Evolutionary conservation across 2,797 vertebrate species (phyloP), one percentile per base, ranked within the genome.

Genomic region (Galago senegalensis): DNA sequence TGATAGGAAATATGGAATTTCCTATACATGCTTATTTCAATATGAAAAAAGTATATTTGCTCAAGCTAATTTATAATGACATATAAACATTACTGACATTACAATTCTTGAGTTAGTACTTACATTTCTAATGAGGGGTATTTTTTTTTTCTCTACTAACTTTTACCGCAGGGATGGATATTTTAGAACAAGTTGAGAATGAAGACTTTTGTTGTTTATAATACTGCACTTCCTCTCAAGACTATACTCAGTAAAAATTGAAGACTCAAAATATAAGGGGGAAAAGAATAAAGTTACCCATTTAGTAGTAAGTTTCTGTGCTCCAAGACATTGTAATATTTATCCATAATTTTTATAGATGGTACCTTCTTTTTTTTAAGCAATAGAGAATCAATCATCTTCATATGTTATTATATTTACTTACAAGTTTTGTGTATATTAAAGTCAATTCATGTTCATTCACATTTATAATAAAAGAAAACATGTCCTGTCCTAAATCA

Each of bases 151-250:
- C 49, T 87, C 61, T 76, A 11, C 8, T 76, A 80, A 58, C 2
- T 17, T 91, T 94, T 93, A 69, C 3, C 21, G 87, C 40, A 27
- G 5, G 49, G 46, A 80, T 34, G 27, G 23, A 40, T 96, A 77
- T 63, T 94, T 94, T 61, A 81, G 23, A 83, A 85, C 18, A 79
- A 95, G 8, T 31, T 86, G 29, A 73, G 43, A 76, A 58, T 40
- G 5, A 70, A 94, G 89, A 43, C 27, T 31, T 69, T 53, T 58
- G 11, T 75, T 58, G 10, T 29, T 89, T 83, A 34, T 29, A 79
- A 16, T 43, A 77, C 46, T 65, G 20, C 2, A 91, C 4, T 86
- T 34, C 11, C 46, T 29, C 8, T 29, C 8, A 7, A 3, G 8
- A 93, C 3, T 14, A 80, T 18, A 89, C 18, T 77, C 34, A 76